Percentiles rank a stretch among this genome's conserved stretches.
These are phyloP conservation scores for Muntiacus reevesi DNA, from an alignment of 2,113 vertebrate species.

Conservation along the genomic window DNA sequence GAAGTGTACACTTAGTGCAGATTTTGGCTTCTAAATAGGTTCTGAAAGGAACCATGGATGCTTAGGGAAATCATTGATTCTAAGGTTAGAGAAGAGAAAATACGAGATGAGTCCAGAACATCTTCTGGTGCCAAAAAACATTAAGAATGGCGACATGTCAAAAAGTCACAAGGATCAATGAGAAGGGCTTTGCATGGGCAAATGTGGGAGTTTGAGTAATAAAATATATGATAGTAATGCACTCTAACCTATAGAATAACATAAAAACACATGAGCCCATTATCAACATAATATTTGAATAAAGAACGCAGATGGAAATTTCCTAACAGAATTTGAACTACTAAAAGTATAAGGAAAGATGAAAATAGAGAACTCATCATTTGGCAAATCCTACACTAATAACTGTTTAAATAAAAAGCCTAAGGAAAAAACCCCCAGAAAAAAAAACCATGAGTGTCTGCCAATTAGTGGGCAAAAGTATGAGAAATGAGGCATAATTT, in stretches of 20 bases:
- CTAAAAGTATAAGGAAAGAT: background rate
- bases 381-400: background rate
- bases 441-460: background rate
- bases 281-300: background rate
- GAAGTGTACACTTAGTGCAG: background rate
- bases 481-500: background rate
- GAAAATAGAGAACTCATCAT: background rate
- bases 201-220: background rate
- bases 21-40: background rate
- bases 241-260: background rate
- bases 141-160: background rate
- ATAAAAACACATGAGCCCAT: background rate
- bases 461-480: background rate
- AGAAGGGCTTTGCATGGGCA: background rate
- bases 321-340: background rate
- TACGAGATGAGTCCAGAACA: background rate
- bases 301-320: background rate
- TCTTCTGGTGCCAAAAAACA: background rate
- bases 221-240: background rate
- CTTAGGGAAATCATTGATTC: background rate
- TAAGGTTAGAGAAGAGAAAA: background rate
- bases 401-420: background rate
- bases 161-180: background rate
- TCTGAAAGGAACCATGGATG: background rate
- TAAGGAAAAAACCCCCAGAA: background rate